These are phyloP conservation scores for Acridotheres tristis DNA, from an alignment of 2,797 vertebrate species.

Conservation along the genomic window DNA sequence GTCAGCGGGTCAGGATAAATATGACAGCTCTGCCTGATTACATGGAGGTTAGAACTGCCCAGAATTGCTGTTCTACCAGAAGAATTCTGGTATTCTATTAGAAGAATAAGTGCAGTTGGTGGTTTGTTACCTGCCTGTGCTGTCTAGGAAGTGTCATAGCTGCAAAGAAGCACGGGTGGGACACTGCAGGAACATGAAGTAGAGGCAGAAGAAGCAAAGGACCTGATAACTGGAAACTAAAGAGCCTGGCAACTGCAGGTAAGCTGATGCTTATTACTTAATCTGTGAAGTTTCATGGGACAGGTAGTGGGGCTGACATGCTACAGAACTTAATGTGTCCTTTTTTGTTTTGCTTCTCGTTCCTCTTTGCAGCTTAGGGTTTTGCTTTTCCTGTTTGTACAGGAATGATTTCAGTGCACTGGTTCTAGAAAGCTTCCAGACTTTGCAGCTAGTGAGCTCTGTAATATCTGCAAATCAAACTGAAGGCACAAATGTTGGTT, in stretches of 20 bases:
- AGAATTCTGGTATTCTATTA: not conserved
- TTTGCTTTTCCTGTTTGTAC: not conserved
- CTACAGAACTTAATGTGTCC: not conserved
- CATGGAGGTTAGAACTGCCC: not conserved
- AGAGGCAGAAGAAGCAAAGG: not conserved
- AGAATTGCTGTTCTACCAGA: fast-evolving
- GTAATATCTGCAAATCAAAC: not conserved
- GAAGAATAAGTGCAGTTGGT: not conserved
- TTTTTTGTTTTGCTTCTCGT: not conserved
- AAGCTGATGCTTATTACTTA: not conserved
- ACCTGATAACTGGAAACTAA: not conserved
- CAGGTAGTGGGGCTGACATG: not conserved
- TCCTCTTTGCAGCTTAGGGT: not conserved
- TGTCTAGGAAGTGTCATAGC: not conserved
- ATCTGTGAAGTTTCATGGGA: not conserved
- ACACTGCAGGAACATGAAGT: not conserved
- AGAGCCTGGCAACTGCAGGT: constrained; percentile 4
- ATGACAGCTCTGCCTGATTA: not conserved
- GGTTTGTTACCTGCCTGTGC: not conserved
- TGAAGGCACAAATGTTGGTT: not conserved
- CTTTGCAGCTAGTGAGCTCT: not conserved
- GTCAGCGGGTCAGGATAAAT: not conserved
- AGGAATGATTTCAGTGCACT: not conserved
- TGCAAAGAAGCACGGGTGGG: not conserved
- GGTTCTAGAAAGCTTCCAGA: not conserved